Conservation (phyloP, 2,797 vertebrate genomes). For the Nothura maculosa region DNA sequence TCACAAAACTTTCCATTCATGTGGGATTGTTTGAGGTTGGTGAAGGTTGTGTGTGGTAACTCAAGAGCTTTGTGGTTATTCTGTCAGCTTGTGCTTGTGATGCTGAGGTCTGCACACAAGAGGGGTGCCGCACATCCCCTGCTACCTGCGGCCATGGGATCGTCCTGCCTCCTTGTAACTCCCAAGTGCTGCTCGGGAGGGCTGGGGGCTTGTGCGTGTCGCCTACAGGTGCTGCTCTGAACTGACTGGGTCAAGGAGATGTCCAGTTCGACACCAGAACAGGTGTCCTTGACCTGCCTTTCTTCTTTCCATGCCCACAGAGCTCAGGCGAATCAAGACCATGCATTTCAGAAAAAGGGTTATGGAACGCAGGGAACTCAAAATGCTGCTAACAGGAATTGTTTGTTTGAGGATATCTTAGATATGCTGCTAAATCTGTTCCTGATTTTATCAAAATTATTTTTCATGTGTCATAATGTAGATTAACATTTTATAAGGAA, state of each 20-base stretch:
- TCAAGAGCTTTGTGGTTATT: no score
- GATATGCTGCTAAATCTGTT: neutral
- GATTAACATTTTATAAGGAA: neutral
- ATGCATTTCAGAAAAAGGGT: neutral
- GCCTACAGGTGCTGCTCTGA: neutral
- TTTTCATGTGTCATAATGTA: neutral
- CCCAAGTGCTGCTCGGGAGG: neutral
- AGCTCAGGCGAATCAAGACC: neutral
- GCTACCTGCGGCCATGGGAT: no score
- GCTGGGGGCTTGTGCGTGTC: neutral
- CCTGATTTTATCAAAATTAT: neutral
- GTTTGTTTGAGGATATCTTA: neutral
- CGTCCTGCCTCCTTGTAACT: neutral
- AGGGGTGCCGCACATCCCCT: no score
- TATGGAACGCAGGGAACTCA: neutral
- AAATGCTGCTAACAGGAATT: neutral
- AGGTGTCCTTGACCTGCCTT: fast-evolving
- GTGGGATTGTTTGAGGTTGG: neutral
- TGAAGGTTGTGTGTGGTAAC: neutral
- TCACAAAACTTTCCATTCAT: neutral
- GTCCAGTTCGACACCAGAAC: neutral
- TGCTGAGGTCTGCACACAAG: no score
- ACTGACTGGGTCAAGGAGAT: neutral
- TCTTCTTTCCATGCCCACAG: neutral
- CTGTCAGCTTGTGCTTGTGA: neutral